Conservation (phyloP, 2,797 vertebrate genomes). For the Stomatorhinus walkeri region DNA sequence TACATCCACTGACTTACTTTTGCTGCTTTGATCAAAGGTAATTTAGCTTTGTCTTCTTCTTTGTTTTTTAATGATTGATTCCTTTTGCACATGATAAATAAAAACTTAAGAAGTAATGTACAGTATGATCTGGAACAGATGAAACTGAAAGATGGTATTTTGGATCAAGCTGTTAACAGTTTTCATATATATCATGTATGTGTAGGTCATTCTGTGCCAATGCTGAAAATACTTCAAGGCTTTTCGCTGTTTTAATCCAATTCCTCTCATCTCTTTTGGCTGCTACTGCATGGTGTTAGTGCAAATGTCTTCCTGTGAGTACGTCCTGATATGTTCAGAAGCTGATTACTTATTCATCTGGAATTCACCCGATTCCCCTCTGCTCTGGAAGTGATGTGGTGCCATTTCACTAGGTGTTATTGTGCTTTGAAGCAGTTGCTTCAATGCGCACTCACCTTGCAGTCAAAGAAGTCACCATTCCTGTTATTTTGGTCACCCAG, state of each 20-base stretch:
- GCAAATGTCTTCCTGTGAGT: neutral
- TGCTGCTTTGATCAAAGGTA: neutral
- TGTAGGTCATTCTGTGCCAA: neutral
- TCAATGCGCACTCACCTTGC: neutral
- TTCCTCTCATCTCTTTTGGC: neutral
- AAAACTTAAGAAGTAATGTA: neutral
- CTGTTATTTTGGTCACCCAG: neutral
- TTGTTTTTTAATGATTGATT: neutral
- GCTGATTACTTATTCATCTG: neutral
- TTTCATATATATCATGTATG: neutral
- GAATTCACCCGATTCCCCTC: neutral
- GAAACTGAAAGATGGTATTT: neutral
- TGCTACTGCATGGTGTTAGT: neutral
- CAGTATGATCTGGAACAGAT: neutral
- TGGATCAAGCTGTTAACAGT: neutral
- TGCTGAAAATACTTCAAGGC: neutral
- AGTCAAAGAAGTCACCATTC: neutral
- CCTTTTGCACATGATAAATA: neutral
- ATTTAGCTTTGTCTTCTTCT: neutral
- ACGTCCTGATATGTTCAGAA: neutral
- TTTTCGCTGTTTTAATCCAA: neutral
- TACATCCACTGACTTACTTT: neutral
- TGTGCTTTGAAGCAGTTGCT: neutral
- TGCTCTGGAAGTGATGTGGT: neutral
- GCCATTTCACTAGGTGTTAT: neutral